phyloP scores from a whole-genome alignment of 2,113 vertebrate species.

The Coturnix japonica region DNA sequence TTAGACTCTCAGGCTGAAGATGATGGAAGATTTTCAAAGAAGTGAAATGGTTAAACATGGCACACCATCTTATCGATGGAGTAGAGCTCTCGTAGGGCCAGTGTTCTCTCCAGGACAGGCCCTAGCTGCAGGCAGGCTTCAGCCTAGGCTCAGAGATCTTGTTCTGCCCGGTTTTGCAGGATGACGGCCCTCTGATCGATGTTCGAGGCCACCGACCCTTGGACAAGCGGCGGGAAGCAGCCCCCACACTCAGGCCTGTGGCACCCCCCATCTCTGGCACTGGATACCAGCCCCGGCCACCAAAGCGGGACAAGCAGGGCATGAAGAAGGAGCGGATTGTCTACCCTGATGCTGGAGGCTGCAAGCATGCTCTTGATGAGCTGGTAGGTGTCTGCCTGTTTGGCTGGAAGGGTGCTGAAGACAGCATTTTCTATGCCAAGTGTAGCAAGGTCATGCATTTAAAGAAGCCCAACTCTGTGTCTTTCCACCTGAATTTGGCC shows the following conservation, averaged over 20 bases:
- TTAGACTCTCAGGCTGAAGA: neutral
- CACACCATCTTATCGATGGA: no score
- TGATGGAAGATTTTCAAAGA: neutral
- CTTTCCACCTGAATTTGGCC: neutral
- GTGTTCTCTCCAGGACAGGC: neutral
- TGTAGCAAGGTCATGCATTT: fast-evolving
- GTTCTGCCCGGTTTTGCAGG: slow-evolving; percentile 21
- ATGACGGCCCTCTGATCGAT: fast-evolving
- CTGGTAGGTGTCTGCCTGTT: slow-evolving; percentile 74
- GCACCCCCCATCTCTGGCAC: slow-evolving; percentile 75
- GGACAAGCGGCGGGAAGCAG: slow-evolving; percentile 15
- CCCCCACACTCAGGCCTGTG: slow-evolving; percentile 25
- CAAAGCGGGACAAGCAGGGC: fast-evolving
- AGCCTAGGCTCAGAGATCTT: neutral
- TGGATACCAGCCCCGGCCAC: slow-evolving; percentile 79
- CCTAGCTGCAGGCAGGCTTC: neutral
- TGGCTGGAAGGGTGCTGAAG: no score
- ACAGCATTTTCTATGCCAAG: fast-evolving
- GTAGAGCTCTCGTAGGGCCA: no score
- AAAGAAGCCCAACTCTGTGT: neutral
- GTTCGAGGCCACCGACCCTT: slow-evolving; percentile 83
- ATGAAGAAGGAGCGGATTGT: neutral
- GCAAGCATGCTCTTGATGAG: slow-evolving; percentile 75
- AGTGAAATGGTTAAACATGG: neutral
- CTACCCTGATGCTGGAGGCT: slow-evolving; percentile 84